Base-by-base conservation (phyloP, 2,888 invertebrate genomes). In the Chrysolina oricalcia region DNA sequence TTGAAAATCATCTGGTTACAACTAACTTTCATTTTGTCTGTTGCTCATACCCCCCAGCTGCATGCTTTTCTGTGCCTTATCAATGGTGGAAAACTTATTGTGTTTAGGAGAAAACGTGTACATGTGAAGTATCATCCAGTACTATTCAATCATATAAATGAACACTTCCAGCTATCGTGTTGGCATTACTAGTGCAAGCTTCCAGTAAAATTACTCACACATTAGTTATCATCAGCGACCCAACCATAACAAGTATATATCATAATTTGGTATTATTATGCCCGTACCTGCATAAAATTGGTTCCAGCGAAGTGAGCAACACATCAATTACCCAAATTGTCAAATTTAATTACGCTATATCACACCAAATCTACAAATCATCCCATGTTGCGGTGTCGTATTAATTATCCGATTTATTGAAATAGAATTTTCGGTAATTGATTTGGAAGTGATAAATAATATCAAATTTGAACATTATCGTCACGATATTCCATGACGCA, bases 321-420 rank as follows among this genome's bases (percentile, higher is more conserved):
- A 68, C 68, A 68, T 68, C 53, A 56, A 68, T 68, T 53, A 50
- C 19, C 50, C 13, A 19, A 53, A 68, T 68, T 53, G 68, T 68
- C 40, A 53, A 40, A 68, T 53, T 68, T 40, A 53, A 68, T 68
- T 35, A 53, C 68, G 21, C 41, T 68, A 40, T 53, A 21, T 53
- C 19, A 68, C 68, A 53, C 53, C 53, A 35, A 68, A 68, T 68
- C 21, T 68, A 53, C 53, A 21, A 68, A 68, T 68, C 68, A 68
- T 21, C 35, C 8, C 21, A 19, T 41, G 53, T 53, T 68, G 53
- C 9, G 68, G 19, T 53, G 10, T 27, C 21, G 21, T 67, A 67
- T 67, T 50, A 67, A 67, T 67, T 27, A 67, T 21, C 48, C 50
- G n/a, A 67, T 67, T 50, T 27, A 67, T 67, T 50, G 27, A 17